Evolutionary conservation across 2,797 vertebrate species (phyloP), one percentile per base, ranked within the genome.

Genomic region (Syngnathus acus): DNA sequence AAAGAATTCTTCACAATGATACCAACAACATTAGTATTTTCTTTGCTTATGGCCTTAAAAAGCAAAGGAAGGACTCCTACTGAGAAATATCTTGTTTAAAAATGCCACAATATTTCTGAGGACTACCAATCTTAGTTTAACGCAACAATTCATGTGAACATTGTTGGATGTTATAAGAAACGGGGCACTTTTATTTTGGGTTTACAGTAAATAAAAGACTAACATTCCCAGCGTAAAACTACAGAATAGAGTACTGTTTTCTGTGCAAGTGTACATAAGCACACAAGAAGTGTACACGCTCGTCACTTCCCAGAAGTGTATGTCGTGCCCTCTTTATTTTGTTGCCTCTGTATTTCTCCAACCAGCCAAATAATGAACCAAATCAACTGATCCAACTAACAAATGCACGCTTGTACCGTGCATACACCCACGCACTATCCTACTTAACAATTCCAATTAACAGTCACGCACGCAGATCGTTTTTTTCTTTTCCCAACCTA

Each of bases 81-180:
- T 61, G 79, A 50, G 71, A 66, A 77, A 74, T 65, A 62, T 66
- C 43, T 32, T 26, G 71, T 74, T 82, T 78, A 65, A 78, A 38
- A 37, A 76, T 76, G 66, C 80, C 78, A 82, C 72, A 83, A 86
- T 83, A 78, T 86, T 84, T 78, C 37, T 62, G 48, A 51, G 11
- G 63, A 65, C 70, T 74, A 55, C 48, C 62, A 38, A 62, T 21
- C 21, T 32, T 65, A 70, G 26, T 2, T 45, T 57, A 6, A 57
- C 54, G 55, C 26, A 57, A 17, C 55, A 37, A 7, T 57, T 57
- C 55, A 37, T 21, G 6, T 57, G 1, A 57, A 14, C 55, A 57
- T n/a, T 37, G 2, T 37, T 57, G 54, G 54, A 57, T 37, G 26
- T 37, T 16, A 1, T 17, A 16, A 37, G 14, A 6, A 57, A 37